Conservation (phyloP, 2,797 vertebrate species). For the Muscicapa comitata region DNA sequence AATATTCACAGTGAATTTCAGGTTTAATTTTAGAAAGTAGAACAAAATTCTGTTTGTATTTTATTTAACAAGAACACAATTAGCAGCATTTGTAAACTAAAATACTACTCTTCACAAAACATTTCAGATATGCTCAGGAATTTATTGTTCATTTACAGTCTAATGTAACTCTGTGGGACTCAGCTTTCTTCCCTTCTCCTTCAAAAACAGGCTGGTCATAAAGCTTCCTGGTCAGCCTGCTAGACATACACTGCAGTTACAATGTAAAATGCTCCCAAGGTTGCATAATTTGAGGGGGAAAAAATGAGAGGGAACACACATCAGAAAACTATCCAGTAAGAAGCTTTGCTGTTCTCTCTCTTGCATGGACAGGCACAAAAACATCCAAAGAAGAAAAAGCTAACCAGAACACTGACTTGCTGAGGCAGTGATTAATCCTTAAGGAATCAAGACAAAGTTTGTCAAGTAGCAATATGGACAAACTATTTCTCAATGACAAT, state of each 20-base stretch:
- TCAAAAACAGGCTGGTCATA: not conserved
- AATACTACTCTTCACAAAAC: not conserved
- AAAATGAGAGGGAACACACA: not conserved
- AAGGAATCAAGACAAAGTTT: not conserved
- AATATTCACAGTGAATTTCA: not conserved
- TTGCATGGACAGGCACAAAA: not conserved
- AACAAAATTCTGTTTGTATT: not conserved
- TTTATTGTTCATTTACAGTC: not conserved
- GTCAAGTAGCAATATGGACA: not conserved
- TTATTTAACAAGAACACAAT: not conserved
- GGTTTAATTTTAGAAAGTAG: not conserved
- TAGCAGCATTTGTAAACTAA: not conserved
- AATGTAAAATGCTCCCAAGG: not conserved
- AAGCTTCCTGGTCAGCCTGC: not conserved
- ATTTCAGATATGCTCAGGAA: not conserved
- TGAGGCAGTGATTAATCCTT: not conserved
- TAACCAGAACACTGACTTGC: not conserved
- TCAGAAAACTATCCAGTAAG: not conserved
- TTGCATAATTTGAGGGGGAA: accelerated
- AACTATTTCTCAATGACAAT: not conserved
- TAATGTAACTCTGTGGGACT: not conserved
- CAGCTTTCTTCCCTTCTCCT: not conserved
- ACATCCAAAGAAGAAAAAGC: not conserved
- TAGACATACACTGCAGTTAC: not conserved
- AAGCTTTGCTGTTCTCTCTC: not conserved